Evolutionary conservation across 2,888 invertebrate species (phyloP).

Genomic region (Sphaerophoria taeniata): DNA sequence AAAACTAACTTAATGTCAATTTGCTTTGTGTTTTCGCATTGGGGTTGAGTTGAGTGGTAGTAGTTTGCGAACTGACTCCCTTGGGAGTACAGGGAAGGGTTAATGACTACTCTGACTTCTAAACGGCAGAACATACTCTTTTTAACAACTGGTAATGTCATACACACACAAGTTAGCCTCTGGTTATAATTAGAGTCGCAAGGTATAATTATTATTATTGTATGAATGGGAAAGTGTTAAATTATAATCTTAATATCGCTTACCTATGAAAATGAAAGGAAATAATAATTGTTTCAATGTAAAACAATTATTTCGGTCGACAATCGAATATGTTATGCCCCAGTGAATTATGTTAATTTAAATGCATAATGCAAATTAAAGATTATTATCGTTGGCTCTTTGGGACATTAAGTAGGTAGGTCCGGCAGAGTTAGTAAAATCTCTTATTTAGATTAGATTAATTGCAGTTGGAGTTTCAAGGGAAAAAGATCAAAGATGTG

Average conservation of each 20-base stretch:
- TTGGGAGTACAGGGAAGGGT: slow-evolving; percentile 22
- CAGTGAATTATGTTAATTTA: background rate
- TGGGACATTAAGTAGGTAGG: no score
- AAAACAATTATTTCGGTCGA: slow-evolving; percentile 12
- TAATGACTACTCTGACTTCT: slow-evolving; percentile 12
- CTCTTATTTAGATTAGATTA: no score
- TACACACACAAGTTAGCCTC: slow-evolving; percentile 19
- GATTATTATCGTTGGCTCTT: no score
- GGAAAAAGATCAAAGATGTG: no score
- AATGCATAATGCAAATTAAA: background rate
- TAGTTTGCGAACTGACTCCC: slow-evolving; percentile 7
- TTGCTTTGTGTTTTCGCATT: slow-evolving; percentile 17
- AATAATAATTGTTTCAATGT: slow-evolving; percentile 13
- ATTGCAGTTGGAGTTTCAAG: no score
- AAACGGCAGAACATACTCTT: slow-evolving; percentile 6
- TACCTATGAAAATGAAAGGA: slow-evolving; percentile 20
- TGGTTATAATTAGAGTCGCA: slow-evolving; percentile 22
- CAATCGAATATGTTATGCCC: background rate
- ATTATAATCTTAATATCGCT: slow-evolving; percentile 22
- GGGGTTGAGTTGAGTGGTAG: slow-evolving; percentile 1
- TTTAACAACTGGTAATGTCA: background rate
- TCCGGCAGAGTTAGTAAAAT: no score
- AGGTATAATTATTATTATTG: slow-evolving; percentile 21
- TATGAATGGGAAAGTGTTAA: slow-evolving; percentile 30
- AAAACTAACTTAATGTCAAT: slow-evolving; percentile 50